Evolutionary conservation across 2,888 invertebrate species (phyloP).

Genomic region (Leptogaster cylindrica): DNA sequence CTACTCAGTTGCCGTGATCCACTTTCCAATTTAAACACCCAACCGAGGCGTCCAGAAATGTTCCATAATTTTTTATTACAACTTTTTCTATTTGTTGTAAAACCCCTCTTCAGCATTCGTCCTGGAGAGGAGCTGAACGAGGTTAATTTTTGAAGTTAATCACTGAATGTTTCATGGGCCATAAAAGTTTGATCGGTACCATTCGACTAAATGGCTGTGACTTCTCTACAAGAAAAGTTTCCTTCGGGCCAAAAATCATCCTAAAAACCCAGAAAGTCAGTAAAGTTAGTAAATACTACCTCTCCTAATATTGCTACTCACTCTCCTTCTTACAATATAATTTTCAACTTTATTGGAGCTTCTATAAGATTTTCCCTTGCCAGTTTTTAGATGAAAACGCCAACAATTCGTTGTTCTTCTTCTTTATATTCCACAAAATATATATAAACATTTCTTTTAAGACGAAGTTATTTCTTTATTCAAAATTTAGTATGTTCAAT

Average conservation of each 20-base stretch:
- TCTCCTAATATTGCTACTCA: background rate
- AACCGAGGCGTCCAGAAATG: background rate
- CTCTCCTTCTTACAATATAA: background rate
- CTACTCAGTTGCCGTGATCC: conserved; percentile 5
- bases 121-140: too few species aligned
- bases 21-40: background rate
- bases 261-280: background rate
- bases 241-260: background rate
- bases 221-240: background rate
- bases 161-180: conserved; percentile 44
- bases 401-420: too few species aligned
- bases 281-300: background rate
- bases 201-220: conserved; percentile 33
- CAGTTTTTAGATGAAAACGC: too few species aligned
- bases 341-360: too few species aligned
- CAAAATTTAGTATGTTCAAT: too few species aligned
- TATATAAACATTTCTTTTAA: too few species aligned
- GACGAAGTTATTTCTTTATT: too few species aligned
- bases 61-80: conserved; percentile 10
- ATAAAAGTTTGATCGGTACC: conserved; percentile 45
- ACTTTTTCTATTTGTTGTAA: background rate
- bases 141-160: conserved; percentile 46
- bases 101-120: background rate
- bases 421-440: too few species aligned
- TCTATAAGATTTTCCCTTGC: too few species aligned